Evolutionary conservation across 2,113 vertebrate species (phyloP).

Genomic region (Oryctolagus cuniculus): mOryCun1.1 NC_091440.1:77611501-77612000

Average conservation of each 20-base stretch:
- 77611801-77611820: not conserved
- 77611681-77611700: not conserved
- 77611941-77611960: not conserved
- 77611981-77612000: too few species aligned
- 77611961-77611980: not conserved
- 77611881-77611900: not conserved
- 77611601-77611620: not conserved
- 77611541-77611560: not conserved
- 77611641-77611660: not conserved
- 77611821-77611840: not conserved
- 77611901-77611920: not conserved
- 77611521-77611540: not conserved
- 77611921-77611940: not conserved
- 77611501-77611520: not conserved
- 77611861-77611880: not conserved
- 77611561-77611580: not conserved
- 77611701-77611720: not conserved
- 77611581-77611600: not conserved
- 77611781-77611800: not conserved
- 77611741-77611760: not conserved
- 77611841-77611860: not conserved
- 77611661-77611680: not conserved
- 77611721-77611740: not conserved
- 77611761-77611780: not conserved
- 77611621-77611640: not conserved